Evolutionary conservation across 2,888 invertebrate species (phyloP), one percentile per base, ranked within the genome.

Genomic region (Brachypalpus laphriformis): DNA sequence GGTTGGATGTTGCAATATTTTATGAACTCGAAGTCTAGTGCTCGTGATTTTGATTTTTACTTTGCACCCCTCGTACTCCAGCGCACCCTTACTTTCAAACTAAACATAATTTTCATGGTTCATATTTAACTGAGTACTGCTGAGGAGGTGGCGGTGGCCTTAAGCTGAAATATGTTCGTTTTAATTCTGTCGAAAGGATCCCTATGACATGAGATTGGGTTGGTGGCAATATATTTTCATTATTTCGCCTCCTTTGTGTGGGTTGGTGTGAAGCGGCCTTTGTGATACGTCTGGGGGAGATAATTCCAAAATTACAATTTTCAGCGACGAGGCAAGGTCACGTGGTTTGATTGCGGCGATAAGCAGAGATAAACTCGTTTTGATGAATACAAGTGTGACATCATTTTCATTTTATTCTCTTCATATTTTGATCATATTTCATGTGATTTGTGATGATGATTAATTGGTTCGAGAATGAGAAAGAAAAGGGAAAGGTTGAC

Each of bases 401-500:
- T 71, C 31, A 31, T 47, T 42, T 54, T 45, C 28, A 20, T 49
- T 57, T 31, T 11, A 40, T 49, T 40, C 42, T 45, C 16, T 75
- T 59, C 49, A 20, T 56, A 14, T 71, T 77, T 71, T 78, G 71
- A 65, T 78, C 71, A 63, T 70, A 71, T 78, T 78, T 71, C 71
- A 56, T 49, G 25, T 16, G 71, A 72, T 78, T 71, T 63, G 42
- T 63, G 78, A 71, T 71, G 63, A 65, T 72, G 71, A 78, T 78
- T 78, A 78, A 78, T 71, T 78, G 71, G 40, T 78, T 57, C 6
- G 56, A 11, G n/a, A 22, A n/a, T 22, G 25, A 22, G 4, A 45
- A 31, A 57, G 45, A n/a, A n/a, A n/a, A n/a, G n/a, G n/a, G n/a
- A n/a, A n/a, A 11, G 57, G 18, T 37, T 47, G 37, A 42, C 42